Evolutionary conservation across 2,797 vertebrate genomes (phyloP), one percentile per base, ranked within the genome.

Genomic region (Amazona finschi): DNA sequence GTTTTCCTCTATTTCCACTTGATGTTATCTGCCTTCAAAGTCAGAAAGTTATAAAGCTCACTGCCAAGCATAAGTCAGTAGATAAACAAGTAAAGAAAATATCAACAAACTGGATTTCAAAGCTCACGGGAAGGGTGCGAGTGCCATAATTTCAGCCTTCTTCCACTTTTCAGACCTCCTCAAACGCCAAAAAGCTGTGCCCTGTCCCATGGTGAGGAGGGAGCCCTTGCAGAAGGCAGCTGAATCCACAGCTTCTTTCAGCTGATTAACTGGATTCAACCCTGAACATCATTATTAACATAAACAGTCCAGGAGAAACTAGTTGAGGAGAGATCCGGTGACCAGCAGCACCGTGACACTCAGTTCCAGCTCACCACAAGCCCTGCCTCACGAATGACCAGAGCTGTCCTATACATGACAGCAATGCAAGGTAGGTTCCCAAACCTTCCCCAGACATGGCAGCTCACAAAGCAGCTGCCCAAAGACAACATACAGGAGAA

Each of bases 1-100:
- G 31, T 38, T 80, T 31, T 81, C 28, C 50, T 71, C 52, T 65
- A 4, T 36, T 74, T 79, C 44, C 2, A 6, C 36, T 75, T 72
- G 28, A 41, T 49, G 43, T 39, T 55, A 81, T 22, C 50, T 12
- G 52, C 53, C 47, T 57, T 81, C 73, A 44, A 72, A 91, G 55
- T 43, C 1, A 81, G n/a, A 70, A 95, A 88, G 44, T 53, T 84
- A 72, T 2, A 25, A 64, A 76, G 36, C 22, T 79, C 43, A 38
- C 75, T 62, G 61, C 39, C 58, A 83, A 89, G 31, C 11, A 4
- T 36, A 75, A 71, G 25, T 58, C 58, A 77, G 65, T 66, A 92
- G 83, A 91, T 38, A 92, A 74, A 87, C 12, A 71, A 85, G 78
- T 30, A 39, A 72, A 41, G 49, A 69, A 95, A 94, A 79, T 41